Conservation (phyloP, 2,888 invertebrate genomes). For the Plagodis dolabraria region DNA sequence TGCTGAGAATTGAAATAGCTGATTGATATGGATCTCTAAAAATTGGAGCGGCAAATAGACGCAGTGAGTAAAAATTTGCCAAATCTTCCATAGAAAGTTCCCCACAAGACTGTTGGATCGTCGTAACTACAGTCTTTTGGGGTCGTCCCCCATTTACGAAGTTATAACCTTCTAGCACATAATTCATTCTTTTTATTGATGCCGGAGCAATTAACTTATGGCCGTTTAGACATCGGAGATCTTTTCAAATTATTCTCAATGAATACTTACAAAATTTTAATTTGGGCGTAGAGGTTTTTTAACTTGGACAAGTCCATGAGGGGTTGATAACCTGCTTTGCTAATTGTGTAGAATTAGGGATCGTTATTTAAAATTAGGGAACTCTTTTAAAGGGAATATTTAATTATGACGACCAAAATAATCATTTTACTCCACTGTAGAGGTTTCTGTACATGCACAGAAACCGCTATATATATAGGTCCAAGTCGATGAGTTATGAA, state of each 20-base stretch:
- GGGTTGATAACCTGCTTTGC: conserved; percentile 7
- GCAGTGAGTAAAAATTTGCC: conserved; percentile 25
- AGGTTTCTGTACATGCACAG: no score
- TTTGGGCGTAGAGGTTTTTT: conserved; percentile 19
- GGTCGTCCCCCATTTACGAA: conserved; percentile 39
- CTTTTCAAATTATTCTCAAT: conserved; percentile 32
- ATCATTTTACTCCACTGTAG: no score
- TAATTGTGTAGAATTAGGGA: no score
- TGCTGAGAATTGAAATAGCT: no score
- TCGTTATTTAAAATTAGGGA: no score
- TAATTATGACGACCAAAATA: no score
- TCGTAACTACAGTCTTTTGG: conserved; percentile 11
- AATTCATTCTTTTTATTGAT: conserved; percentile 69
- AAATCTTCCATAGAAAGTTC: conserved; percentile 12
- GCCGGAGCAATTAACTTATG: conserved; percentile 60
- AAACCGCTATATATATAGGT: no score
- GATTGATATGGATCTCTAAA: background rate
- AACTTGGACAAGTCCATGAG: conserved; percentile 8
- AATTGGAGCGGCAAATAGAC: conserved; percentile 9
- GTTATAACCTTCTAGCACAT: conserved; percentile 48
- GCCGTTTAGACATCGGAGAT: conserved; percentile 40
- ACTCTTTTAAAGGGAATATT: conserved; percentile 40
- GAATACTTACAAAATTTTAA: conserved; percentile 37
- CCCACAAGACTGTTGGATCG: conserved; percentile 9
- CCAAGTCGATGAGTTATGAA: no score